Base-by-base conservation (phyloP, 2,888 invertebrate species). In the Antheraea assamensis region DNA sequence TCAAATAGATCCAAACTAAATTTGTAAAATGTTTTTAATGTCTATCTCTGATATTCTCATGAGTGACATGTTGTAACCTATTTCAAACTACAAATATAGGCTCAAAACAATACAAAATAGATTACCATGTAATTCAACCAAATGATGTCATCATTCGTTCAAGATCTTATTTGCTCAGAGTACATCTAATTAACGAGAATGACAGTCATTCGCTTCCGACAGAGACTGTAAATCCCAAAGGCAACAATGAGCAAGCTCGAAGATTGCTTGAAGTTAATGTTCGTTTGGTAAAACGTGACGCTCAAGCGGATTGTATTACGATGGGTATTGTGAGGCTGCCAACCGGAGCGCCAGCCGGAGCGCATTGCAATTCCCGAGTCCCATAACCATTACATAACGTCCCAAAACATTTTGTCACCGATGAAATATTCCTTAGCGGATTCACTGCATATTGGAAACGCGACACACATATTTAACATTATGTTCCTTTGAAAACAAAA, bases 341-440 rank as follows among this genome's bases (percentile, higher is more conserved):
- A 55, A 58, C 55, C 30, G 55, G 70, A 58, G 13, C 24, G 10
- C 42, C 7, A 42, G 42, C 24, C 58, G 42, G 35, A 58, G 72
- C 72, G 58, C 70, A 42, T 64, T 74, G 78, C 73, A 71, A 52
- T 24, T 73, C 78, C 76, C 76, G 68, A 58, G 30, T 72, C 78
- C 76, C 76, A 3, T 70, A 64, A 64, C 76, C 74, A 78, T 77
- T 70, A 74, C 42, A 10, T 70, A 64, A 21, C 31, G 17, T 70
- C 70, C 58, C 73, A 70, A 70, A 73, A 55, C 58, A 58, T 70
- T 58, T 73, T 73, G 70, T 73, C 73, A 58, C 64, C 19, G 47
- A 27, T 30, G 58, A 70, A 47, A 58, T 55, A 47, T 70, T 58
- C 58, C 27, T 70, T 42, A 42, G 70, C 10, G 35, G 68, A 35